Base-by-base conservation (phyloP, 2,113 vertebrate species). In the Tychaedon coryphoeus region DNA sequence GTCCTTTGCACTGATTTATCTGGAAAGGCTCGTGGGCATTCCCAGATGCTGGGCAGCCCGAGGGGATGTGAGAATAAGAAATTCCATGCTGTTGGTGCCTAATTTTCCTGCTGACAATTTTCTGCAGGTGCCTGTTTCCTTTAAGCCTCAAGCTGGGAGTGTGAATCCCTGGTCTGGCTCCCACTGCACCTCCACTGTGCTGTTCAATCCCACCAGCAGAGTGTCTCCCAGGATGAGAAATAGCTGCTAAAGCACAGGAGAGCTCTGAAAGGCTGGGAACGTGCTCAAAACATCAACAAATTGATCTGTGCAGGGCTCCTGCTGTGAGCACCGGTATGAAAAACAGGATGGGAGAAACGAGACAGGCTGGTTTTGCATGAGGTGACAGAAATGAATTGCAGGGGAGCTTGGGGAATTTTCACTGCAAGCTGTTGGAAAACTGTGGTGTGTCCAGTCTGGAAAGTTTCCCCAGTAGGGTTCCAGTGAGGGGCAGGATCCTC, bases 151-250 rank as follows among this genome's bases (percentile, higher is more conserved):
- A 33, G 20, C 15, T 42, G 80, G 62, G 64, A 48, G 51, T 25
- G n/a, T 6, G 43, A 61, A 31, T 10, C 5, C 3, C 48, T 33
- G 40, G 19, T 45, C n/a, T 71, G 73, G 28, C 31, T 91, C n/a
- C 57, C 16, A 2, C 36, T 75, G 74, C 12, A 8, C 53, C 53
- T 89, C 57, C 15, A 4, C 62, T 85, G 86, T 91, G 89, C 65
- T 78, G 57, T 95, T 48, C 85, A 36, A 50, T 96, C 53, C 61
- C 74, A 85, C 95, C 91, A 95, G 81, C 87, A 92, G 94, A 84
- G 91, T 87, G 89, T 95, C 91, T 95, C 87, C 89, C 58, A 94
- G 86, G 45, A 60, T 94, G 94, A 91, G 86, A 74, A 92, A 96
- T 84, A 87, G 25, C 40, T 5, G 7, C 57, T 38, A 2, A 31